phyloP scores from a whole-genome alignment of 2,888 invertebrate genomes.

The Lasioglossum marginatum region DNA sequence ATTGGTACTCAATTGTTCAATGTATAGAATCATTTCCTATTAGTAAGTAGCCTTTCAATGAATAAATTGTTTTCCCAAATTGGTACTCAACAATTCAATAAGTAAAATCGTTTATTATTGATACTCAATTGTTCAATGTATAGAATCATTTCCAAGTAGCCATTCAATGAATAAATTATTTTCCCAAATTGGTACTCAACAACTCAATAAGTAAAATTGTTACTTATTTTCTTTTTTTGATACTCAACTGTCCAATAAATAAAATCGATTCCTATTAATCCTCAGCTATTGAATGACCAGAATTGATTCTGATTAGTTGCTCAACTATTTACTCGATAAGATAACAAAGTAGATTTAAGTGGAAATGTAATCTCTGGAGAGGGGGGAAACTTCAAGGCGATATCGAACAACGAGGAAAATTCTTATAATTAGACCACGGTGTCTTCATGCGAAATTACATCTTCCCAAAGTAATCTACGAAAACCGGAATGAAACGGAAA shows the following conservation, averaged over 20 bases:
- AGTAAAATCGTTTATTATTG: no score
- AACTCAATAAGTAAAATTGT: not conserved
- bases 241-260: not conserved
- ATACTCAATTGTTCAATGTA: no score
- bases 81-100: no score
- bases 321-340: not conserved
- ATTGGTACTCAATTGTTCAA: not conserved
- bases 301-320: not conserved
- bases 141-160: no score
- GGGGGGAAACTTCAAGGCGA: not conserved
- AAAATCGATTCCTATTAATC: not conserved
- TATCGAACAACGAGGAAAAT: constrained; percentile 9
- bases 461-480: not conserved
- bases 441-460: constrained; percentile 5
- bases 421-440: not conserved
- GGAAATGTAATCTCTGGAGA: not conserved
- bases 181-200: no score
- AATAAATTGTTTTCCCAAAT: no score
- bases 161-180: no score
- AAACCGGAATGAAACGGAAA: constrained; percentile 6
- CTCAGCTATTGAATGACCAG: not conserved
- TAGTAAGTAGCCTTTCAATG: no score
- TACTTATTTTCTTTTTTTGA: not conserved
- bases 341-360: not conserved
- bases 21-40: not conserved